phyloP scores from a whole-genome alignment of 2,113 vertebrate genomes.

The Eulacestoma nigropectus region DNA sequence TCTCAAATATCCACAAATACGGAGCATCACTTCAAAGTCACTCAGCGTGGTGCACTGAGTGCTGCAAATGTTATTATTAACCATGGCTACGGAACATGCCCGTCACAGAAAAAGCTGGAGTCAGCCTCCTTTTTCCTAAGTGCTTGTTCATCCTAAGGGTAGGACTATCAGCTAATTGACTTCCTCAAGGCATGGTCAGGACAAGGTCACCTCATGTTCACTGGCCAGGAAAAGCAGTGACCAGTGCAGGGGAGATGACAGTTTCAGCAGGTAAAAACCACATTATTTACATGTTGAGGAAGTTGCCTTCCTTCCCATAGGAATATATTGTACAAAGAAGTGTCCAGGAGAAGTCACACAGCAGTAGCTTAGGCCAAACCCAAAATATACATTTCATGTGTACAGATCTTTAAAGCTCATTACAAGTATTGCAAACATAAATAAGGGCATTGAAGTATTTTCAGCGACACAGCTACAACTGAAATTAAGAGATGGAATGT shows the following conservation, averaged over 20 bases:
- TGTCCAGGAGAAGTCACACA: slow-evolving; percentile 47
- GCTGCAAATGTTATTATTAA: background rate
- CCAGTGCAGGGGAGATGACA: background rate
- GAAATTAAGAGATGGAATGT: slow-evolving; percentile 27
- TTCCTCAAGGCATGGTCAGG: background rate
- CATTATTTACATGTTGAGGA: slow-evolving; percentile 69
- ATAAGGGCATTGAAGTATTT: slow-evolving; percentile 10
- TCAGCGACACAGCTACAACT: slow-evolving; percentile 12
- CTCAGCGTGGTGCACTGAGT: background rate
- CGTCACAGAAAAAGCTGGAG: background rate
- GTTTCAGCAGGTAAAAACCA: slow-evolving; percentile 64
- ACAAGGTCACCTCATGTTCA: background rate
- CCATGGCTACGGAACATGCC: background rate
- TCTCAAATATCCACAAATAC: background rate
- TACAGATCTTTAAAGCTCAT: slow-evolving; percentile 70
- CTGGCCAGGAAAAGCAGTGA: background rate
- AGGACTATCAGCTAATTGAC: background rate
- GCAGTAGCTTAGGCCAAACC: slow-evolving; percentile 64
- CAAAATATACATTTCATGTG: slow-evolving; percentile 71
- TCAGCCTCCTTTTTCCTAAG: background rate
- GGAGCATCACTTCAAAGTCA: background rate
- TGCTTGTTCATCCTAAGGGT: background rate
- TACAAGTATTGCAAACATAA: slow-evolving; percentile 57
- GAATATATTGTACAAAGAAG: slow-evolving; percentile 54
- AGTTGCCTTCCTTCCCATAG: slow-evolving; percentile 56